Evolutionary conservation across 2,797 vertebrate genomes (phyloP).

Genomic region (Schizopygopsis malacanthus): DNA sequence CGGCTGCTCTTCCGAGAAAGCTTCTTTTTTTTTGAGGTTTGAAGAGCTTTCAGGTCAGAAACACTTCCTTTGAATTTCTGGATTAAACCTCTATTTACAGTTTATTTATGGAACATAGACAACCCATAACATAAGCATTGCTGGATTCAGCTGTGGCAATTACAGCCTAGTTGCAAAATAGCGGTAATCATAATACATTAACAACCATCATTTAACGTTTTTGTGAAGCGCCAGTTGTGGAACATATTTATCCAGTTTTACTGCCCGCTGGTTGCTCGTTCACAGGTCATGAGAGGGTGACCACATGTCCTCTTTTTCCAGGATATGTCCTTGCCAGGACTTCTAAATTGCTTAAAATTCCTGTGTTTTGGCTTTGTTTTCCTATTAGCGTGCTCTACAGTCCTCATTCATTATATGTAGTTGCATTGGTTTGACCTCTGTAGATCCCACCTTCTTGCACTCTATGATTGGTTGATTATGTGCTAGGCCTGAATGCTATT

Average conservation of each 20-base stretch:
- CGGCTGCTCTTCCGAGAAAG: neutral
- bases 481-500: neutral
- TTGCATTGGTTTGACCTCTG: neutral
- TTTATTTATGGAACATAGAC: neutral
- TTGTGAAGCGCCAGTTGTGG: neutral
- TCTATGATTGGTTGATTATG: neutral
- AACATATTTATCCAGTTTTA: neutral
- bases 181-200: neutral
- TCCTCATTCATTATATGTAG: neutral
- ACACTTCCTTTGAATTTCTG: constrained; percentile 50
- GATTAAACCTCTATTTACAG: neutral
- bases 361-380: neutral
- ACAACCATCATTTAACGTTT: neutral
- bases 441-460: neutral
- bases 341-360: neutral
- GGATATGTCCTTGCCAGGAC: neutral
- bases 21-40: neutral
- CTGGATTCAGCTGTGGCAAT: neutral
- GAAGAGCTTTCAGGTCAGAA: constrained; percentile 32
- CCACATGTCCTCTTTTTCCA: neutral
- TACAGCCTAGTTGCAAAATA: neutral
- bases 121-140: neutral
- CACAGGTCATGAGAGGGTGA: neutral
- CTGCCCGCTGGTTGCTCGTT: neutral
- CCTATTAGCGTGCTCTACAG: neutral